Percentiles rank a stretch among this genome's conserved stretches.
These are phyloP conservation scores for Cecidostiba fungosa DNA, from an alignment of 2,888 invertebrate genomes.

Conservation along the genomic window DNA sequence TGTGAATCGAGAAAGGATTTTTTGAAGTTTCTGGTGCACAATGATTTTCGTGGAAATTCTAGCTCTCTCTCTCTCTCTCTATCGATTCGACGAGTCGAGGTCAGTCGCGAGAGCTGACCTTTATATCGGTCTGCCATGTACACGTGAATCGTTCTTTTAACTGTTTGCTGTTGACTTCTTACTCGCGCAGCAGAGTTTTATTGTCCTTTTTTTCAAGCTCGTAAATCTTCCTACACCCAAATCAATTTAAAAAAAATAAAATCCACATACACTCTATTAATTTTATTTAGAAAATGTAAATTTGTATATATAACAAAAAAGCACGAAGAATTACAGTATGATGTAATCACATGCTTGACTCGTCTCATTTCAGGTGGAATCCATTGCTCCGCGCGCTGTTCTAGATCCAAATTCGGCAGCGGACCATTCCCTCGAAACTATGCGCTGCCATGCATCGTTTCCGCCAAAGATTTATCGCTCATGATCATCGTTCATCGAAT, in stretches of 20 bases:
- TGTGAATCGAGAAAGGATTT: conserved; percentile 4
- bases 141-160: neutral
- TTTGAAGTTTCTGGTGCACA: neutral
- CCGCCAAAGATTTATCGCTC: conserved; percentile 23
- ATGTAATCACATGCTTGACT: conserved; percentile 24
- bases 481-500: conserved; percentile 23
- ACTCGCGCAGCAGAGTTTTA: neutral
- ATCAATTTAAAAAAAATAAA: neutral
- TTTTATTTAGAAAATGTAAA: neutral
- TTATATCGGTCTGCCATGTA: neutral
- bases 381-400: conserved; percentile 21
- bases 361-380: conserved; percentile 41
- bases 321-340: neutral
- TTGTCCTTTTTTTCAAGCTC: neutral
- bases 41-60: neutral
- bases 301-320: neutral
- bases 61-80: neutral
- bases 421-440: conserved; percentile 19
- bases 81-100: neutral
- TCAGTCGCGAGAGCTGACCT: neutral
- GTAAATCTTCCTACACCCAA: neutral
- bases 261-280: neutral
- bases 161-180: neutral
- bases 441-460: conserved; percentile 37
- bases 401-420: conserved; percentile 15